Evolutionary conservation across 2,888 invertebrate genomes (phyloP).

Genomic region (Noctua comes): DNA sequence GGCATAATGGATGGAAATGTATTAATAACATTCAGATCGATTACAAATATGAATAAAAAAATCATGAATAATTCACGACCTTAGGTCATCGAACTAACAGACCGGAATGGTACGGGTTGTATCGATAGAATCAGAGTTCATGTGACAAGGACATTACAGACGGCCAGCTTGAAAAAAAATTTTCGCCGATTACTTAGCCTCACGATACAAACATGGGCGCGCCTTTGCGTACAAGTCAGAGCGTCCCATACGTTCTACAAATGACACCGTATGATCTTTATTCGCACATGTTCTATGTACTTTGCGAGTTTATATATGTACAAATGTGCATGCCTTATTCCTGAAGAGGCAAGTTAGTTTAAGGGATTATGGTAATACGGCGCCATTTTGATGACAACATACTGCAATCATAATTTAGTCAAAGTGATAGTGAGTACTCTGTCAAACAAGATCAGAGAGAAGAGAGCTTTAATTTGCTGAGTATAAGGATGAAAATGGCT

Average conservation of each 20-base stretch:
- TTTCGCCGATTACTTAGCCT: not conserved
- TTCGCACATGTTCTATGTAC: not conserved
- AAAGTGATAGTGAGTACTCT: not conserved
- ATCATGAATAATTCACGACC: conserved; percentile 36
- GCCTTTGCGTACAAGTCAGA: not conserved
- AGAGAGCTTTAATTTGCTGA: not conserved
- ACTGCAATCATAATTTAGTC: not conserved
- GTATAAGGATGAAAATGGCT: not conserved
- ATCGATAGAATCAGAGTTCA: not conserved
- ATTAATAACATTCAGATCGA: conserved; percentile 39
- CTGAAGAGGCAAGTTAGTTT: too few relatives aligned
- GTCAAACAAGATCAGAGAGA: not conserved
- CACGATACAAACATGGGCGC: not conserved
- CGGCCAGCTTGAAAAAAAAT: not conserved
- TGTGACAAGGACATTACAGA: not conserved
- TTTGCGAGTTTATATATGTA: not conserved
- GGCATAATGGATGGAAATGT: conserved; percentile 34
- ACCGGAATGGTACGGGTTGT: not conserved
- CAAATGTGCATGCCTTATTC: not conserved
- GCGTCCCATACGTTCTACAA: not conserved
- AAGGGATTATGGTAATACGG: not conserved
- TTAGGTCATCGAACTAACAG: conserved; percentile 23
- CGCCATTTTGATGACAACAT: not conserved
- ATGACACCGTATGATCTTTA: not conserved
- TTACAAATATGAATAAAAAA: conserved; percentile 27